Evolutionary conservation across 2,888 invertebrate species (phyloP), one percentile per base, ranked within the genome.

Genomic region (Lasioglossum zephyrum): DNA sequence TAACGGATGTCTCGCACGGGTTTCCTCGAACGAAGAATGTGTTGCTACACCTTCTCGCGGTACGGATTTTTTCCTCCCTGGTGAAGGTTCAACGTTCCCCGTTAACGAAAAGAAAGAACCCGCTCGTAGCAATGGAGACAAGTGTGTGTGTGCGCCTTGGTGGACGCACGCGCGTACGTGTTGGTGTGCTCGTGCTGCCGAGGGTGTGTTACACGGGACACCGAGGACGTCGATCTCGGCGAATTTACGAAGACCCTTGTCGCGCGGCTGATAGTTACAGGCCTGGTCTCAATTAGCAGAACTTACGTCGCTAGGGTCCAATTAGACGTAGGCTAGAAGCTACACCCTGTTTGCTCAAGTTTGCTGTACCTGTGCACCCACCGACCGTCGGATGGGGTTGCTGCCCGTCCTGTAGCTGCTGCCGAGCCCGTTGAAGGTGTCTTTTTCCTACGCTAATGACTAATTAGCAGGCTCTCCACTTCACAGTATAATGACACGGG

Each of bases 231-330:
- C 87, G 87, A 87, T 87, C 87, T 79, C 72, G 72, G 87, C 84
- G 90, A 91, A 90, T 91, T 90, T 90, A 91, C 90, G 91, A 90
- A 90, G 90, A 83, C 88, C 90, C 88, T 88, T 90, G 90, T 91
- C 87, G 89, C 90, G 86, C 84, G 84, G 89, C 89, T 89, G 92
- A 89, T 90, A 92, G 93, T 93, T 93, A 92, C 93, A 90, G 92
- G 93, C 93, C 94, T 93, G 95, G 95, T 95, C 95, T 95, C 95
- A 95, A 95, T 95, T 95, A 95, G 94, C 94, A 92, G 93, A 95
- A 95, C 95, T 95, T 95, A 94, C 93, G 93, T 95, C 94, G 94
- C 94, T 93, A 93, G 94, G 93, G 95, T 95, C 95, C 95, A 95
- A 95, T 95, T 95, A 95, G 95, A 95, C 93, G 94, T 93, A 92